Percentiles rank a stretch among this genome's conserved stretches.
These are phyloP conservation scores for Callopanchax toddi DNA, from an alignment of 2,113 vertebrate species.

Conservation along the genomic window DNA sequence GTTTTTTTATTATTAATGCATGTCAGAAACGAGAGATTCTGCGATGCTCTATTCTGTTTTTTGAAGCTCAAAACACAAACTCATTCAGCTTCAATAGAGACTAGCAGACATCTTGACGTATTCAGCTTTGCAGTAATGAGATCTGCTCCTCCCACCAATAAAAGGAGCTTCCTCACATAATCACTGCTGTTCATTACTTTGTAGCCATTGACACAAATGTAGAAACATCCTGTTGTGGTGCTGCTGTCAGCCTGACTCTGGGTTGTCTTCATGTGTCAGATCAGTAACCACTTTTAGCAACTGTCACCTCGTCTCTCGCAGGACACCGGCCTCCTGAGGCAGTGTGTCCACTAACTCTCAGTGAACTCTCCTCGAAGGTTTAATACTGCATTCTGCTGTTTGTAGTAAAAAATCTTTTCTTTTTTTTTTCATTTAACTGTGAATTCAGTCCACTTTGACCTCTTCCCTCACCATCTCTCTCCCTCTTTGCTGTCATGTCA, in stretches of 20 bases:
- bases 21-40: neutral
- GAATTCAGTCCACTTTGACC: conserved; percentile 11
- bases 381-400: conserved; percentile 15
- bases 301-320: conserved; percentile 41
- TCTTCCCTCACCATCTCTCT: conserved; percentile 23
- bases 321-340: conserved; percentile 10
- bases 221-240: conserved; percentile 4
- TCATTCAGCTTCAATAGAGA: neutral
- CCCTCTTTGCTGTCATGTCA: conserved; percentile 71
- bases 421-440: conserved; percentile 29
- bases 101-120: neutral
- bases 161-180: conserved; percentile 14
- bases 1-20: too few relatives aligned
- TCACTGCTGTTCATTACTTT: neutral
- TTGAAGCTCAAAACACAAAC: neutral
- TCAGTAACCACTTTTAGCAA: conserved; percentile 24
- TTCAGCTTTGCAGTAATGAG: conserved; percentile 2
- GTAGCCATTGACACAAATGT: conserved; percentile 29
- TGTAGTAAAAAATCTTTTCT: too few relatives aligned
- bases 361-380: neutral
- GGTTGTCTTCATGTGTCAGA: conserved; percentile 21
- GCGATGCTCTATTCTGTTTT: neutral
- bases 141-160: neutral
- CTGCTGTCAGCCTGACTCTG: conserved; percentile 23
- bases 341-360: neutral